Conservation (phyloP, 2,113 vertebrate species). For the Perca schrenkii region DNA sequence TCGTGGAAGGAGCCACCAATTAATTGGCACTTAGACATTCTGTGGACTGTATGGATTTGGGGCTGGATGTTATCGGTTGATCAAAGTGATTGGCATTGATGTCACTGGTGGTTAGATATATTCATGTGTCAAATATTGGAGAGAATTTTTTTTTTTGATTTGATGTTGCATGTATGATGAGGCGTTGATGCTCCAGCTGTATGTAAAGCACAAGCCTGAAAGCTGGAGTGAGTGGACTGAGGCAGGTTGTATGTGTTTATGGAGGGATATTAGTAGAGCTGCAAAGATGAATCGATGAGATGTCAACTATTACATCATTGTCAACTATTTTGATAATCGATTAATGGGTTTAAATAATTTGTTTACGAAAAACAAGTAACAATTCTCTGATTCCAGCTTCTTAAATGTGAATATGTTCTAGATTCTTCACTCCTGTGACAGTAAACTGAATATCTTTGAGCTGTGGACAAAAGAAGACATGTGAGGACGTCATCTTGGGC, state of each 20-base stretch:
- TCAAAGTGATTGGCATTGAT: slow-evolving; percentile 39
- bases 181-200: background rate
- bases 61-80: slow-evolving; percentile 43
- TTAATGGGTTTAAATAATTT: too few relatives aligned
- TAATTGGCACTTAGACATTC: slow-evolving; percentile 73
- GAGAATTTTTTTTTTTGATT: background rate
- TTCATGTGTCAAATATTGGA: background rate
- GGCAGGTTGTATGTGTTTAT: background rate
- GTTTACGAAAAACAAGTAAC: too few relatives aligned
- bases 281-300: too few relatives aligned
- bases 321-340: too few relatives aligned
- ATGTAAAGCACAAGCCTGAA: background rate
- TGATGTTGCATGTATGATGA: background rate
- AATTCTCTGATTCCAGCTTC: too few relatives aligned
- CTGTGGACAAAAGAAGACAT: too few relatives aligned
- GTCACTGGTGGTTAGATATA: background rate
- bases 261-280: background rate
- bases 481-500: too few relatives aligned
- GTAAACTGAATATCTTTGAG: too few relatives aligned
- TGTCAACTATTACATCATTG: too few relatives aligned
- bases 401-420: too few relatives aligned
- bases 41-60: slow-evolving; percentile 58
- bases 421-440: too few relatives aligned
- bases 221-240: background rate
- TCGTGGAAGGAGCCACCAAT: slow-evolving; percentile 78